Evolutionary conservation across 2,797 vertebrate species (phyloP), one percentile per base, ranked within the genome.

Genomic region (Enteromius trimaculatus): DNA sequence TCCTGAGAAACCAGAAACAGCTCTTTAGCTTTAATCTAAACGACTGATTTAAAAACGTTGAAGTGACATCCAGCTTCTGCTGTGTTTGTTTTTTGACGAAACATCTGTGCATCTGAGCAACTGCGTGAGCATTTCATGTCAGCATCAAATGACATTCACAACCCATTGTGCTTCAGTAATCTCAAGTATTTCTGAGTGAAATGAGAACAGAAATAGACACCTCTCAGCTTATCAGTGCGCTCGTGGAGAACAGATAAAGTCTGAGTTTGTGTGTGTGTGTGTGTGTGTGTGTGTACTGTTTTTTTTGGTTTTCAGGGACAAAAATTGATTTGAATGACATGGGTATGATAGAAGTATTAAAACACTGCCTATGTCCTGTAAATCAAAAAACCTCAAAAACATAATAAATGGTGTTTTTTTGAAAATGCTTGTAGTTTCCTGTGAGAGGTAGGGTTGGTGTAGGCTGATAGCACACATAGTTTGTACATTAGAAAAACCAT

Each of bases 1-100:
- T 98, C 97, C 97, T 98, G 83, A 13, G 77, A 2, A 9, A n/a
- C 4, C 66, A 14, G 51, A 17, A 42, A 60, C 17, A 75, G 6
- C 21, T 42, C n/a, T 19, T 47, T 4, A n/a, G 37, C 4, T 69
- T 79, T 11, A 23, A 58, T 37, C 34, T 13, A 39, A 79, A 49
- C 10, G 4, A 34, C 13, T 16, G 26, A 23, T 8, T n/a, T 23
- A 1, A 17, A 62, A 39, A 16, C n/a, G 13, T 23, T 2, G 16
- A 71, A 29, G 64, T 17, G 60, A 8, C 42, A 13, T 47, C 14
- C 21, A 53, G 62, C 31, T 5, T 53, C 39, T 34, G 37, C 68
- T 8, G 47, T 6, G 70, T 74, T 51, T 72, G 21, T 55, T n/a
- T 49, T 42, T 3, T 17, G 49, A 60, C 19, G 23, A 60, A 77